Conservation (phyloP, 2,797 vertebrate genomes). For the Melanitta fusca region DNA sequence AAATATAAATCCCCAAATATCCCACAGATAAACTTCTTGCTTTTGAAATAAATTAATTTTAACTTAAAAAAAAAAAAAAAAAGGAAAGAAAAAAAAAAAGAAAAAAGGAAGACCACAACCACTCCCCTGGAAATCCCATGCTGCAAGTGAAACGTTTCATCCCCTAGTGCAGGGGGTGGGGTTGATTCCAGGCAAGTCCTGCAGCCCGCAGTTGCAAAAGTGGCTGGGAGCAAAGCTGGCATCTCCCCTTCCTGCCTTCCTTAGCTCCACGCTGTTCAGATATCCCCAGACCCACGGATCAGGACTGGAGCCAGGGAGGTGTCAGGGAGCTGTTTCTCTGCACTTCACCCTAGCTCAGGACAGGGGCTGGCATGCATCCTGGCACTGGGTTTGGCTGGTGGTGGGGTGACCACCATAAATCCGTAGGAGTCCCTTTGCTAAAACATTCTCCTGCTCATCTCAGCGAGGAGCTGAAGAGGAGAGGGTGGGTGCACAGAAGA, state of each 20-base stretch:
- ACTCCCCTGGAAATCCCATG: slow-evolving; percentile 49
- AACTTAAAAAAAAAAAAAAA: neutral
- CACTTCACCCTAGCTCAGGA: neutral
- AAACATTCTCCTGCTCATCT: neutral
- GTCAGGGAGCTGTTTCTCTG: neutral
- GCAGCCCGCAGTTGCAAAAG: neutral
- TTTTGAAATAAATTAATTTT: slow-evolving; percentile 10
- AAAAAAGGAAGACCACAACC: neutral
- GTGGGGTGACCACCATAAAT: neutral
- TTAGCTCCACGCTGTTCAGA: neutral
- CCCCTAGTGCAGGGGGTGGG: neutral
- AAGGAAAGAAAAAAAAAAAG: neutral
- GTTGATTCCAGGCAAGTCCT: slow-evolving; percentile 10
- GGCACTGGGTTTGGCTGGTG: neutral
- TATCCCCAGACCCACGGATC: neutral
- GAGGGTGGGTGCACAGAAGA: neutral
- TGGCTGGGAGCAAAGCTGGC: neutral
- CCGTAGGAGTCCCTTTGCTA: neutral
- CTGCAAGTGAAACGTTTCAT: neutral
- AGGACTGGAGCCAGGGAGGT: neutral
- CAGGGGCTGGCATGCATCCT: neutral
- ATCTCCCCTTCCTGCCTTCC: neutral
- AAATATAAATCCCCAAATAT: neutral
- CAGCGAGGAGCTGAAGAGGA: neutral
- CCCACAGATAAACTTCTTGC: neutral